Base-by-base conservation (phyloP, 2,797 vertebrate species). In the Buphagus erythrorhynchus region DNA sequence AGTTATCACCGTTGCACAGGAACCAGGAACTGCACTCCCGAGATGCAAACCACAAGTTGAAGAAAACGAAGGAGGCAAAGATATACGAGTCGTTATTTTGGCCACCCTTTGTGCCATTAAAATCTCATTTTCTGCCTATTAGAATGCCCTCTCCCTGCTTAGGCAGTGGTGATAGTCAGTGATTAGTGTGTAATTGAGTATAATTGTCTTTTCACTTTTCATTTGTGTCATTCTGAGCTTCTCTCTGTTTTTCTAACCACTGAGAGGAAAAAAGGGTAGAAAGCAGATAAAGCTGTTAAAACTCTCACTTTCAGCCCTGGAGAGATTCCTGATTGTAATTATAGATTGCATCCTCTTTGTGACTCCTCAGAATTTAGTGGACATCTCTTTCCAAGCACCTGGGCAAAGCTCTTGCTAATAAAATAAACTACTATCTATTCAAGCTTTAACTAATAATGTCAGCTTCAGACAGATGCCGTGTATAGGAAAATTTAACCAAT, bases 151-250 rank as follows among this genome's bases (percentile, higher is more conserved):
- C 98, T 98, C 98, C 97, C 97, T 98, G 98, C 98, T 98, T 98
- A 98, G 98, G 98, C 98, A 98, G 98, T 97, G 91, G 98, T 98
- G 99, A 99, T 99, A 99, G 99, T 99, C 98, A 96, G 97, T 99
- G 99, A 99, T 99, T 99, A 99, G 98, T 99, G 99, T 99, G 99
- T 99, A 99, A 99, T 99, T 99, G 99, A 98, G 98, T 99, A 99
- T 99, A 99, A 99, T 99, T 99, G 99, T 99, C 99, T 99, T 99
- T 99, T 99, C 99, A 99, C 99, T 99, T 99, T 99, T 99, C 99
- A 99, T 99, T 99, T 99, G 98, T 99, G 98, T 99, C 99, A 99
- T 98, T 98, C 98, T 94, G 96, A 98, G 98, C 97, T 97, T 97
- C 98, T 97, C 97, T 98, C 98, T 98, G 98, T 98, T 98, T 98